Evolutionary conservation across 2,113 vertebrate species (phyloP), one percentile per base, ranked within the genome.

Genomic region (Gallinago undulata): DNA sequence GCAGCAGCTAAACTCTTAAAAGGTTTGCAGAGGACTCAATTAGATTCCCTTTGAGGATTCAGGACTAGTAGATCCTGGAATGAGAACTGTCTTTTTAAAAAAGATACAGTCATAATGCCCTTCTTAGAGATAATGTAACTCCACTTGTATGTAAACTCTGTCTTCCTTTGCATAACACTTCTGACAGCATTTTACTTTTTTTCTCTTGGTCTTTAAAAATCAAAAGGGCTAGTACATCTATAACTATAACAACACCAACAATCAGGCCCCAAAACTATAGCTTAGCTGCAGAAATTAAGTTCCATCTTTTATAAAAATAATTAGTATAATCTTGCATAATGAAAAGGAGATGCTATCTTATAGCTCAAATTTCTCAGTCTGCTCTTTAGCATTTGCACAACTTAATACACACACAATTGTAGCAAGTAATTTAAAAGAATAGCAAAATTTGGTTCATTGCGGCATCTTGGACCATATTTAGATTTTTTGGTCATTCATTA

Each of bases 71-170:
- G 8, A 62, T 70, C 7, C 24, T 53, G 39, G 37, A 24, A 66
- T 45, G 7, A 37, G 7, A 70, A 6, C 6, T 6, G 3, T 78
- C 4, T 33, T 56, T 69, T 15, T 50, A 19, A 62, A 47, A 50
- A 43, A 60, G 3, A 57, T 33, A 17, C 1, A n/a, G 11, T n/a
- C 5, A 0, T 41, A 33, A 33, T 19, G 30, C 15, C 1, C 41
- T 50, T 81, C 31, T 79, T 56, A 72, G 11, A 21, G 35, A 12
- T 11, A 55, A 25, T 28, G 12, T n/a, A 59, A 70, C 7, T 59
- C 3, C 39, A 18, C 23, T 56, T 56, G 15, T 39, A 8, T n/a
- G 6, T 0, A 0, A 75, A 37, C 15, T 53, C 25, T 75, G 11
- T 14, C 7, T 86, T 76, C 15, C 21, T 15, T 75, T 50, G 39